These are phyloP conservation scores for Carpatolechia fugitivella DNA, from an alignment of 2,888 invertebrate genomes.

Conservation along the genomic window DNA sequence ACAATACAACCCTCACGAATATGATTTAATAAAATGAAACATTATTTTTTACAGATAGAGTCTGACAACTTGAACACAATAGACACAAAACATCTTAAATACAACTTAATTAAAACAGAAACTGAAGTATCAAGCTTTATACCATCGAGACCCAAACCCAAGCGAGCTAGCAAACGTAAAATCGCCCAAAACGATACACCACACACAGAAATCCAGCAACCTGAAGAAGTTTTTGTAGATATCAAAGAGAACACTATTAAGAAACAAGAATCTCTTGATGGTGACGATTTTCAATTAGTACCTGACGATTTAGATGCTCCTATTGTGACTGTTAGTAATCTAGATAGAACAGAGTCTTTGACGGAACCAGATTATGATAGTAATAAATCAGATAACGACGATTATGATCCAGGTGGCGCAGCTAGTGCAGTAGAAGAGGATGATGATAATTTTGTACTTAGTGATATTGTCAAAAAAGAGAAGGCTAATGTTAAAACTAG, in stretches of 20 bases:
- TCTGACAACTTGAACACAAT: background rate
- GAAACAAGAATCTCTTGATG: background rate
- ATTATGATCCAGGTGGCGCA: background rate
- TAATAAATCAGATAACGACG: background rate
- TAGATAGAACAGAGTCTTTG: background rate
- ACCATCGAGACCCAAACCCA: background rate
- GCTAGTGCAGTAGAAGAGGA: background rate
- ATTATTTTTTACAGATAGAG: background rate
- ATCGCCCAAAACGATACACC: background rate
- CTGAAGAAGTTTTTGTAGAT: background rate
- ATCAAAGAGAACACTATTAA: background rate
- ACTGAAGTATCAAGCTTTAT: background rate
- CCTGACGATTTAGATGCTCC: background rate
- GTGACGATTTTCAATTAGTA: background rate
- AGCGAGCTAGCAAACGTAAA: background rate
- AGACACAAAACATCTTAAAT: background rate
- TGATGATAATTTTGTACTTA: background rate
- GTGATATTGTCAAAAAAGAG: background rate
- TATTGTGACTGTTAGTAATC: background rate
- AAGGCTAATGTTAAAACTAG: background rate
- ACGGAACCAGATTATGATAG: background rate
- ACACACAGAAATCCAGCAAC: background rate
- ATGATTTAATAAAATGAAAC: no score
- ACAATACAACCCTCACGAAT: no score
- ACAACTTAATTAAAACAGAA: background rate